Evolutionary conservation across 2,888 invertebrate species (phyloP), one percentile per base, ranked within the genome.

Genomic region (Chloromyia formosa): DNA sequence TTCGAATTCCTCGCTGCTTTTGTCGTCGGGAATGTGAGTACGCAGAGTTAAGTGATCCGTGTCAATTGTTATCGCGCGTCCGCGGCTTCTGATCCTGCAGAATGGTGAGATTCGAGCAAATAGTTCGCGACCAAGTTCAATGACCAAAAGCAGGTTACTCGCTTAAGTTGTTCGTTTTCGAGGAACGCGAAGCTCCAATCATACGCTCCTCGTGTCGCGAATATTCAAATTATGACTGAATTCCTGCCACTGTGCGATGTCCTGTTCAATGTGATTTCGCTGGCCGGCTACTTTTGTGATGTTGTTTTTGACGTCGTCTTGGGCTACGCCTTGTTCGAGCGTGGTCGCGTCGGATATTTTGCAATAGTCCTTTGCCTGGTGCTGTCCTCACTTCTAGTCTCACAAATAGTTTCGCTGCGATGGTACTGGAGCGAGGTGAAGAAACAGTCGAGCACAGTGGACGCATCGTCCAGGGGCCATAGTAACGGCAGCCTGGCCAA

Each of bases 221-320:
- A 27, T 40, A 35, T 16, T 54, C 10, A n/a, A 35, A 66, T 35
- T 45, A 74, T 89, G 92, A 91, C 91, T 86, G 94, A 95, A 88
- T 95, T 95, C 86, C 88, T 95, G 86, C 95, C 95, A 79, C 89
- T 95, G 83, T 95, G 95, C 89, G 95, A 95, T 87, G 93, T 95
- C 78, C 88, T 95, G 64, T 95, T 95, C 88, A 95, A 95, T 86
- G 93, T 95, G 84, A 94, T 95, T 80, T 95, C 95, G 64, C 87
- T 95, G 79, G 94, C 94, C 75, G 93, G 93, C 23, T 95, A 95
- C 84, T 95, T 95, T 86, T 95, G 95, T 88, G 94, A 95, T 87
- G 91, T 94, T 77, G 94, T 95, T 7, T 95, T 95, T 84, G 94
- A 95, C 85, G 89, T 94, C 76, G 91, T 95, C 75, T 92, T 94